These are phyloP conservation scores for Prionchulus punctatus DNA, from an alignment of 2,888 invertebrate genomes.

Conservation along the genomic window DNA sequence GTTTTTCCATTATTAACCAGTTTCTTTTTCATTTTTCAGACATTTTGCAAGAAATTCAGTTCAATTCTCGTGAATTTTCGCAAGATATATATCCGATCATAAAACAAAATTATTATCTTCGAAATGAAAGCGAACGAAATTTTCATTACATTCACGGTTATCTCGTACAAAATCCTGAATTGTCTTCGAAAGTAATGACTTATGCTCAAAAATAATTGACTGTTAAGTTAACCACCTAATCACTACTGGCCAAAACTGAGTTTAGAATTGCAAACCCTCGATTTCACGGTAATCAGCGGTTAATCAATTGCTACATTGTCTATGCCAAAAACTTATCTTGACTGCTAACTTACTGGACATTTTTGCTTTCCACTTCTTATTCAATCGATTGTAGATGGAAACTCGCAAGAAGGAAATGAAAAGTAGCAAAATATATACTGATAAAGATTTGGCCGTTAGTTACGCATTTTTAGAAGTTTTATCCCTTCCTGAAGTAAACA, in stretches of 20 bases:
- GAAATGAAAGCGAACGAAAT: background rate
- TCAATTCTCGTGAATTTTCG: constrained; percentile 6
- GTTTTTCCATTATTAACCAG: background rate
- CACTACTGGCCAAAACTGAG: too few species aligned
- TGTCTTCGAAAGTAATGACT: too few species aligned
- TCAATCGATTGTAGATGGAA: background rate
- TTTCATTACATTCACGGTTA: constrained; percentile 5
- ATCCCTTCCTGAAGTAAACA: background rate
- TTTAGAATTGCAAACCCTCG: too few species aligned
- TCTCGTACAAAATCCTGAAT: constrained; percentile 6
- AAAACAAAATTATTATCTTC: constrained; percentile 3
- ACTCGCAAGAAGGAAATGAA: background rate
- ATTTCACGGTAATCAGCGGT: too few species aligned
- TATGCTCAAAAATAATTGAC: too few species aligned
- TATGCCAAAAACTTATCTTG: too few species aligned
- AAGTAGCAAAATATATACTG: background rate
- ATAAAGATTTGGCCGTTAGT: constrained; percentile 4
- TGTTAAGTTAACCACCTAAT: too few species aligned
- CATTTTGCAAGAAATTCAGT: background rate
- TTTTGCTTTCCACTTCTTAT: too few species aligned
- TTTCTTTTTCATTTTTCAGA: constrained; percentile 3
- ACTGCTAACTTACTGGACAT: too few species aligned
- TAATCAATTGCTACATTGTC: too few species aligned
- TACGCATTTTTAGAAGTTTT: constrained; percentile 4
- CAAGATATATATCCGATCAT: constrained; percentile 6